These are phyloP conservation scores for Anhinga rufa DNA, from an alignment of 2,113 vertebrate species.

Conservation along the genomic window DNA sequence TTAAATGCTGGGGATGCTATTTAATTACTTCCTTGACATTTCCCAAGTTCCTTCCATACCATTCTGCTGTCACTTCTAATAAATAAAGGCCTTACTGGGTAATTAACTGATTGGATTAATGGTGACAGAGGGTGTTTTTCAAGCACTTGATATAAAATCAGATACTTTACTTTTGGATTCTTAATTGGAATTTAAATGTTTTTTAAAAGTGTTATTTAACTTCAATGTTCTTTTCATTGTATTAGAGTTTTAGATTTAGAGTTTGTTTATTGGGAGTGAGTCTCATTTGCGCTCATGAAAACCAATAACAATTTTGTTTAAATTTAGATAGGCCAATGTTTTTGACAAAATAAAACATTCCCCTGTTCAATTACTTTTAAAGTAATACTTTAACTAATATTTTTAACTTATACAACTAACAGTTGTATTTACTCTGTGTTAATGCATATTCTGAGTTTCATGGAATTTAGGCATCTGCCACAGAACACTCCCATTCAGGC, in stretches of 20 bases:
- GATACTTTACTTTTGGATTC: not conserved
- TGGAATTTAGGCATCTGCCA: not conserved
- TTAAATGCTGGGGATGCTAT: not conserved
- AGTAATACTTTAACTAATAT: not conserved
- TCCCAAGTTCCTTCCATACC: not conserved
- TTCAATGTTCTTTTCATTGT: not conserved
- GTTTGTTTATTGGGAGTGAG: not conserved
- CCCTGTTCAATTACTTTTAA: not conserved
- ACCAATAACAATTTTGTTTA: not conserved
- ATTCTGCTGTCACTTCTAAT: not conserved
- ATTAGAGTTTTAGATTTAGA: not conserved
- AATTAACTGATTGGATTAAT: not conserved
- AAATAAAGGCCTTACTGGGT: not conserved
- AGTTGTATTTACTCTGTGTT: not conserved
- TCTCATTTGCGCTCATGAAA: not conserved
- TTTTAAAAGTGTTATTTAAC: not conserved
- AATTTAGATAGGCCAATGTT: not conserved
- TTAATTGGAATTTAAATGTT: not conserved
- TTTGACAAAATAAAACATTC: not conserved
- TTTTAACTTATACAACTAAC: not conserved
- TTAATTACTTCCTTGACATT: not conserved
- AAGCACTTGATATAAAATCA: conserved; percentile 10
- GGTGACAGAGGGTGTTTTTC: conserved; percentile 6
- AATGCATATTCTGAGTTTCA: not conserved
- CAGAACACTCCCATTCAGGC: not conserved